Evolutionary conservation across 2,113 vertebrate species (phyloP).

Genomic region (Myotis davidii): DNA sequence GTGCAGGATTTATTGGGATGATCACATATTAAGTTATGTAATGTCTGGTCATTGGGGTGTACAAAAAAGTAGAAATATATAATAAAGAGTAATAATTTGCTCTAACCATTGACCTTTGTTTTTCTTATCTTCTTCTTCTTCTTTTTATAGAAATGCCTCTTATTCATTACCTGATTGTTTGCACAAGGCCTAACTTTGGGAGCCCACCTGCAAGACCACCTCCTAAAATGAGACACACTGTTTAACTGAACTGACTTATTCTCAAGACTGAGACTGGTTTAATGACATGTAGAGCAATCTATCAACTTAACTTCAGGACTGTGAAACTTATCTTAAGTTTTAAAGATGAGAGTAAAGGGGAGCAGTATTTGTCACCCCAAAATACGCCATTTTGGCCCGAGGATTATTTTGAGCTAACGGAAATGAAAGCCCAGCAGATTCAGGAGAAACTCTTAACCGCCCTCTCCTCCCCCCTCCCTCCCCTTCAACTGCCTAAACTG

Average conservation of each 20-base stretch:
- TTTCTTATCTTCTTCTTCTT: background rate
- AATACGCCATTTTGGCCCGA: background rate
- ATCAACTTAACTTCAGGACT: background rate
- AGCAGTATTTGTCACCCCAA: background rate
- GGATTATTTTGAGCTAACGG: background rate
- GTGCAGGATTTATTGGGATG: no score
- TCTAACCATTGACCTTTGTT: background rate
- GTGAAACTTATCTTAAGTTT: background rate
- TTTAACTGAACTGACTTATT: background rate
- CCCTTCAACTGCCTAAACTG: background rate
- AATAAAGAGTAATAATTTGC: background rate
- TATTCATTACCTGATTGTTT: background rate
- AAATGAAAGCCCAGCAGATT: background rate
- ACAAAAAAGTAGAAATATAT: no score
- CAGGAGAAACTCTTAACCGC: background rate
- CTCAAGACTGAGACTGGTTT: background rate
- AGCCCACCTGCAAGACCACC: background rate
- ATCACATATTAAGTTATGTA: no score
- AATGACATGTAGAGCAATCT: background rate
- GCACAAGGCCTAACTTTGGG: background rate
- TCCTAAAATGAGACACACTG: background rate
- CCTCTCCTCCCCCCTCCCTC: no score
- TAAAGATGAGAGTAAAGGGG: background rate
- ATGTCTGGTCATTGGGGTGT: no score
- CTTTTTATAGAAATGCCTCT: background rate